phyloP scores from a whole-genome alignment of 2,888 invertebrate genomes.

The Sphinx pinastri region DNA sequence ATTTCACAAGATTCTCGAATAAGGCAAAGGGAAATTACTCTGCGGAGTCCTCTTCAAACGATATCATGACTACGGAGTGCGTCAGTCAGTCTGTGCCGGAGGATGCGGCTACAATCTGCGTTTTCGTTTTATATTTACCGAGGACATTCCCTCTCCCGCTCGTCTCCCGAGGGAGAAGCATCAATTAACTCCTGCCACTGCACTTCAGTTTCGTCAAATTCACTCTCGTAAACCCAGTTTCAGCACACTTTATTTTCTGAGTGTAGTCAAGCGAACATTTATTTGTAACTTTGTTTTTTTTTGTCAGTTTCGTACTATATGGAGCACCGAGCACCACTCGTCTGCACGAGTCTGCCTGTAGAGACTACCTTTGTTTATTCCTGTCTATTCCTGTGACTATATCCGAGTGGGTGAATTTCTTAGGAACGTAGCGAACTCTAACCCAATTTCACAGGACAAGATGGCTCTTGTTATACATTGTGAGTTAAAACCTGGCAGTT shows the following conservation, averaged over 20 bases:
- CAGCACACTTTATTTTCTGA: not conserved
- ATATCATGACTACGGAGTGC: not conserved
- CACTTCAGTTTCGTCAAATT: conserved; percentile 17
- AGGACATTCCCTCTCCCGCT: not conserved
- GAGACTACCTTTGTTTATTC: too few species aligned
- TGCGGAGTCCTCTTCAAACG: not conserved
- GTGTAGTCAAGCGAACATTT: too few species aligned
- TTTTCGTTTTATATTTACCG: not conserved
- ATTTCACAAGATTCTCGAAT: not conserved
- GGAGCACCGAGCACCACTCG: too few species aligned
- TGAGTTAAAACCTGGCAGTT: too few species aligned
- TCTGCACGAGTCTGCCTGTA: too few species aligned
- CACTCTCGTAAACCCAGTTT: not conserved
- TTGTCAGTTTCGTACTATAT: too few species aligned
- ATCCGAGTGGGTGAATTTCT: too few species aligned
- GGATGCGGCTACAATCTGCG: not conserved
- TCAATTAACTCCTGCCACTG: conserved; percentile 6
- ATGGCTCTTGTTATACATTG: too few species aligned
- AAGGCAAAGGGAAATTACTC: not conserved
- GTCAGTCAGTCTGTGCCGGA: not conserved
- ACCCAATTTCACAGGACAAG: too few species aligned
- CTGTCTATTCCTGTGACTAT: too few species aligned
- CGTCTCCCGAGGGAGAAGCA: not conserved
- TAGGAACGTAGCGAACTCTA: too few species aligned
- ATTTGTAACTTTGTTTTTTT: too few species aligned